These are phyloP conservation scores for Drosophila eugracilis DNA, from an alignment of 1,140 invertebrate species.

Conservation along the genomic window DNA sequence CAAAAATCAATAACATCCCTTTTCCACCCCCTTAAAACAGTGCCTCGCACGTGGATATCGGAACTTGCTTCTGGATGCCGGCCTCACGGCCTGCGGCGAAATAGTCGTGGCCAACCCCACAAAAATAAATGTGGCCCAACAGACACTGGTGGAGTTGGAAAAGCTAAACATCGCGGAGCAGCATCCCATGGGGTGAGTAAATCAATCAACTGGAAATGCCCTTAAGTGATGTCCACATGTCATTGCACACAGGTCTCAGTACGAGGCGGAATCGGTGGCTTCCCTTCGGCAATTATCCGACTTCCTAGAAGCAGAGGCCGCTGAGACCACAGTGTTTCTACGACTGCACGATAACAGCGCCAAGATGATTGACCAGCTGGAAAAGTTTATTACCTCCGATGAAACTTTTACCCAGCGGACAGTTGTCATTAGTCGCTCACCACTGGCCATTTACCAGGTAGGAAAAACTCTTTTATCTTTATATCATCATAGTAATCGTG, in stretches of 20 bases:
- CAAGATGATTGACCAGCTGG: constrained; percentile 71
- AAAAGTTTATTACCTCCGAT: constrained; percentile 63
- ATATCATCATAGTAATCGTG: too few relatives aligned
- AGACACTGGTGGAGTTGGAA: constrained; percentile 69
- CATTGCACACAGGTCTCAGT: constrained; percentile 64
- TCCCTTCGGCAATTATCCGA: constrained; percentile 67
- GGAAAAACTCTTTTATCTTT: background rate
- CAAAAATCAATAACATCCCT: constrained; percentile 77
- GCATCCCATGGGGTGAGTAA: constrained; percentile 79
- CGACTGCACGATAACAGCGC: constrained; percentile 75
- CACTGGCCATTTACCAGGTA: constrained; percentile 80
- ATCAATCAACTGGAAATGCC: constrained; percentile 5
- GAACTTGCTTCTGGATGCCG: constrained; percentile 77
- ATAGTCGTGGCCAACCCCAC: constrained; percentile 80
- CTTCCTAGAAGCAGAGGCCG: constrained; percentile 63
- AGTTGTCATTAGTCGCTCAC: constrained; percentile 76
- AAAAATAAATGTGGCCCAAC: constrained; percentile 58
- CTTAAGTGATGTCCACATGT: background rate
- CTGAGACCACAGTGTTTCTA: constrained; percentile 64
- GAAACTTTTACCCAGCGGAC: constrained; percentile 69
- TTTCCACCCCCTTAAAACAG: constrained; percentile 36
- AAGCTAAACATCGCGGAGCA: constrained; percentile 76
- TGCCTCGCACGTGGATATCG: constrained; percentile 80
- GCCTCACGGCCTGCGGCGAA: constrained; percentile 77
- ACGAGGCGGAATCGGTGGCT: constrained; percentile 68